Evolutionary conservation across 2,888 invertebrate species (phyloP).

Genomic region (Helleia helle): DNA sequence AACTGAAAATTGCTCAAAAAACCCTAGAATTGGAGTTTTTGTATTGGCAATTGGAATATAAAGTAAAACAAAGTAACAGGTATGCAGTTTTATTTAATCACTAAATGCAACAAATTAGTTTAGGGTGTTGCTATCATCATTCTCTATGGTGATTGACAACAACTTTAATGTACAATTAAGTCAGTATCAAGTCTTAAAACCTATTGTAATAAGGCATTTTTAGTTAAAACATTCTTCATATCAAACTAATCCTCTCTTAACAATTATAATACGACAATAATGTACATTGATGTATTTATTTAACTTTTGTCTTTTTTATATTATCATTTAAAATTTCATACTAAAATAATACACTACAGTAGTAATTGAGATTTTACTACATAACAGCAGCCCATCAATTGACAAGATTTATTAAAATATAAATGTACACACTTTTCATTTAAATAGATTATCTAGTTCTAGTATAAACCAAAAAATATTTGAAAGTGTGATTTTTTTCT

Average conservation of each 20-base stretch:
- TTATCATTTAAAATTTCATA: slow-evolving; percentile 50
- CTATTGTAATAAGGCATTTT: slow-evolving; percentile 72
- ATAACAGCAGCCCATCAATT: slow-evolving; percentile 59
- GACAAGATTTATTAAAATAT: slow-evolving; percentile 32
- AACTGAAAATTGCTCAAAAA: too few species aligned
- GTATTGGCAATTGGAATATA: slow-evolving; percentile 15
- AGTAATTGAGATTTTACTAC: slow-evolving; percentile 54
- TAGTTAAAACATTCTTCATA: slow-evolving; percentile 69
- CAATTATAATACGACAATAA: slow-evolving; percentile 37
- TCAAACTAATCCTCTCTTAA: slow-evolving; percentile 68
- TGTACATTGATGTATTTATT: slow-evolving; percentile 48
- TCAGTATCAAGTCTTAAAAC: slow-evolving; percentile 70
- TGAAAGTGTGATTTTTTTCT: too few species aligned
- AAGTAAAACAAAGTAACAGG: slow-evolving; percentile 49
- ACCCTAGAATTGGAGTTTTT: too few species aligned
- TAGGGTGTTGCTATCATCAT: slow-evolving; percentile 58
- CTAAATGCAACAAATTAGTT: slow-evolving; percentile 74
- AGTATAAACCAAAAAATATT: too few species aligned
- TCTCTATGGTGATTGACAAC: slow-evolving; percentile 46
- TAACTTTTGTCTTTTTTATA: slow-evolving; percentile 51
- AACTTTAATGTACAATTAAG: slow-evolving; percentile 57
- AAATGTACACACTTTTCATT: background rate
- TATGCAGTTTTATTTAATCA: slow-evolving; percentile 72
- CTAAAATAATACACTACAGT: slow-evolving; percentile 47
- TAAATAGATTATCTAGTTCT: too few species aligned